Conservation (phyloP, 2,113 vertebrate genomes). For the Perca flavescens region DNA sequence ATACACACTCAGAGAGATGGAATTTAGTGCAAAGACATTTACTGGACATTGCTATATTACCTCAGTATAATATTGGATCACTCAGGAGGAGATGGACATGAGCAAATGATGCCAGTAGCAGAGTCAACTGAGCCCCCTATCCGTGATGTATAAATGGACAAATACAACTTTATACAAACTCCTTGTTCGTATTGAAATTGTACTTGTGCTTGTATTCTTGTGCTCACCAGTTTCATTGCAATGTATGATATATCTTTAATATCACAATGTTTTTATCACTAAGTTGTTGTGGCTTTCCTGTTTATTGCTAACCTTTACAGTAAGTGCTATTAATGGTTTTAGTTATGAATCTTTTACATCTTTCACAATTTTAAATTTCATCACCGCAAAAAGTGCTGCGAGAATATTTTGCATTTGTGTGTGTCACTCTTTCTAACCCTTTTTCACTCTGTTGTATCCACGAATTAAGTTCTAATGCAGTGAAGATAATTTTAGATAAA, state of each 20-base stretch:
- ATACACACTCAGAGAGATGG: constrained; percentile 41
- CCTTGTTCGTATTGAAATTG: neutral
- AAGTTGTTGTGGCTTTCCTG: neutral
- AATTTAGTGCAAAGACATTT: constrained; percentile 54
- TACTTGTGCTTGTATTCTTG: neutral
- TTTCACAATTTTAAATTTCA: neutral
- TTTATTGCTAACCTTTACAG: neutral
- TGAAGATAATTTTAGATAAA: neutral
- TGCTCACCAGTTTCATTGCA: neutral
- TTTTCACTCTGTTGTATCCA: neutral
- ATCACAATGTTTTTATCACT: neutral
- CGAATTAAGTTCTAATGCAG: neutral
- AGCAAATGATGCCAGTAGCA: constrained; percentile 16
- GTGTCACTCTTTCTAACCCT: neutral
- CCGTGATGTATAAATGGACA: neutral
- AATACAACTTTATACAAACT: neutral
- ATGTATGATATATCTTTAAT: neutral
- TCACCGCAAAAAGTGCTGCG: neutral
- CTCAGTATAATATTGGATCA: constrained; percentile 8
- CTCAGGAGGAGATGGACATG: constrained; percentile 35
- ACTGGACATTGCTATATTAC: constrained; percentile 63
- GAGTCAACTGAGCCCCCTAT: constrained; percentile 61
- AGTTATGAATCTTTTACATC: neutral
- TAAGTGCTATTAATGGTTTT: neutral
- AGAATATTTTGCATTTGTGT: neutral